Conservation (phyloP, 2,113 vertebrate genomes). For the Trachemys scripta region DNA sequence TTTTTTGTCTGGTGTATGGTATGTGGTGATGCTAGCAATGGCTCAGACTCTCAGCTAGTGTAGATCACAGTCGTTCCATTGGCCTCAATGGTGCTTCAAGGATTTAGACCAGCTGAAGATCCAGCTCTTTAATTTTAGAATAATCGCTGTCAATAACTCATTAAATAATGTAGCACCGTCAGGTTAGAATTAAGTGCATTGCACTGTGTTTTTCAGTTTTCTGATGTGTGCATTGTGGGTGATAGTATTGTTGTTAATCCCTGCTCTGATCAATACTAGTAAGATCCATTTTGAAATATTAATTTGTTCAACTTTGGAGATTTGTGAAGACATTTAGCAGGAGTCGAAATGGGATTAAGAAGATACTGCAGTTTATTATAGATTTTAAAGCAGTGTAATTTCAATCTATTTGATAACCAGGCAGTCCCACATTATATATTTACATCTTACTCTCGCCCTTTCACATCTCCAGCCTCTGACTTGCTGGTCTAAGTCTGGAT, state of each 20-base stretch:
- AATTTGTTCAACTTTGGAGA: no score
- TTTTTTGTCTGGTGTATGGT: background rate
- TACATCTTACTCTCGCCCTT: background rate
- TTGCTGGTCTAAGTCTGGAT: background rate
- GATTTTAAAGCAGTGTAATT: no score
- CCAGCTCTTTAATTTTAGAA: background rate
- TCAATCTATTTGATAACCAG: no score
- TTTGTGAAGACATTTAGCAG: no score
- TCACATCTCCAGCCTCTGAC: background rate
- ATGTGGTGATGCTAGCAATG: background rate
- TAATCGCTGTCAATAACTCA: background rate
- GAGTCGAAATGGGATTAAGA: no score
- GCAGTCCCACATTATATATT: background rate
- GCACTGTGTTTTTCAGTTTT: background rate
- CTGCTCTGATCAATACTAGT: no score
- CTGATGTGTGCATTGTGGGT: background rate
- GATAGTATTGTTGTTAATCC: no score
- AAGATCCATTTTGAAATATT: no score
- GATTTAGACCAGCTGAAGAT: background rate
- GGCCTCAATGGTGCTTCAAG: background rate
- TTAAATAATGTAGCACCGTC: background rate
- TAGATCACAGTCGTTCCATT: background rate
- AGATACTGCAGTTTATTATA: no score
- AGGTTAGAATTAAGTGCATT: background rate
- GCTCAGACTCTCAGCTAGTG: no score